A percentile compares a stretch with the other conserved stretches of the same genome.
Conservation (phyloP, 2,113 vertebrate species). For the Xyliphius kryptos region DNA sequence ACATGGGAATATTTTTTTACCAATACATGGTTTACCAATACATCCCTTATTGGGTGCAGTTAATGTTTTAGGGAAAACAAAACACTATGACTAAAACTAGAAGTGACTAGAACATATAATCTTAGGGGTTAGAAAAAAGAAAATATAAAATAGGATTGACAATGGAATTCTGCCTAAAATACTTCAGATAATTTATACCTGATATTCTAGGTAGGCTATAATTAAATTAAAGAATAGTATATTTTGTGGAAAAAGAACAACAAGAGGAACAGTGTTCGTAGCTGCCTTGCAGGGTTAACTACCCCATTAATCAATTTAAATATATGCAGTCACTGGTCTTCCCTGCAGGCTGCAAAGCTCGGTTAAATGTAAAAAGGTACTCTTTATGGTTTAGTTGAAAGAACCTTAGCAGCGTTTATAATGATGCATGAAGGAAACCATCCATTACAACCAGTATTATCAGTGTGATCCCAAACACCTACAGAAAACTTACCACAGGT, state of each 20-base stretch:
- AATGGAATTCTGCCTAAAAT: background rate
- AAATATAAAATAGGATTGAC: background rate
- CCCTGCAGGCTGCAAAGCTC: background rate
- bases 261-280: background rate
- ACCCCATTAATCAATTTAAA: slow-evolving; percentile 5
- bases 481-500: no score
- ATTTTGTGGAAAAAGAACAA: background rate
- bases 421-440: background rate
- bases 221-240: background rate
- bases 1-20: no score
- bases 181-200: background rate
- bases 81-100: no score
- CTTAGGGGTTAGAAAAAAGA: background rate
- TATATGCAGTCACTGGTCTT: slow-evolving; percentile 1
- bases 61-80: background rate
- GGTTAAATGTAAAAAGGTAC: background rate
- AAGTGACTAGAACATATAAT: background rate
- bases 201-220: background rate
- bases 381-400: background rate
- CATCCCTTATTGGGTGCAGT: background rate
- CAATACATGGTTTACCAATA: background rate
- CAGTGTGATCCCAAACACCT: background rate
- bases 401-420: background rate
- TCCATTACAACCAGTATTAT: background rate
- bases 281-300: slow-evolving; percentile 5